Percentiles rank a stretch among this genome's conserved stretches.
Conservation (phyloP, 1,140 invertebrate genomes). For the Leptinotarsa defecta region DNA sequence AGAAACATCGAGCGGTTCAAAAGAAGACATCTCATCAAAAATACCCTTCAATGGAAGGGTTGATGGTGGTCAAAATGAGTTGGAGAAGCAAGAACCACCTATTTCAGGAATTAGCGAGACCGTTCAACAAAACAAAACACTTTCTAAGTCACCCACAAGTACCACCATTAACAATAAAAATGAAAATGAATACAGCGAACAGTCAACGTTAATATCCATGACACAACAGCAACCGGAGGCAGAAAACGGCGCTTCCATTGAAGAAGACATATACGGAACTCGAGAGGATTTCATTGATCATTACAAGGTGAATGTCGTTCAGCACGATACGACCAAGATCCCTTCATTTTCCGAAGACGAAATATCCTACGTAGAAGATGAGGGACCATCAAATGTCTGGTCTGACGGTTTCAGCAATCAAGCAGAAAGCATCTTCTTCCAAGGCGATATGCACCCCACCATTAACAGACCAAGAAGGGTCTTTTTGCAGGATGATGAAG, state of each 20-base stretch:
- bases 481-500: constrained; percentile 21
- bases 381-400: neutral
- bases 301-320: constrained; percentile 36
- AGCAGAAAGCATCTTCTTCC: constrained; percentile 52
- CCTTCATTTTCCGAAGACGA: constrained; percentile 22
- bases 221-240: neutral
- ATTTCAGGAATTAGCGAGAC: too few species aligned
- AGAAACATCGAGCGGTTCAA: too few species aligned
- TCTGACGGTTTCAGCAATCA: constrained; percentile 39
- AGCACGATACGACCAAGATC: constrained; percentile 32
- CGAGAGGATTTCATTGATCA: too few species aligned
- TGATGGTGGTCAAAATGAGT: too few species aligned
- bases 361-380: constrained; percentile 6
- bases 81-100: too few species aligned
- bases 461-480: constrained; percentile 34
- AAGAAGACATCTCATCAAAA: constrained; percentile 6
- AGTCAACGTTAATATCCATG: constrained; percentile 15
- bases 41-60: neutral
- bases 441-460: constrained; percentile 33
- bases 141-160: too few species aligned
- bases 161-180: neutral
- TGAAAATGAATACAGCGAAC: neutral
- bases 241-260: too few species aligned
- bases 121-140: too few species aligned
- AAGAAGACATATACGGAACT: too few species aligned